Evolutionary conservation across 2,113 vertebrate species (phyloP).

Genomic region (Chaetops frenatus): DNA sequence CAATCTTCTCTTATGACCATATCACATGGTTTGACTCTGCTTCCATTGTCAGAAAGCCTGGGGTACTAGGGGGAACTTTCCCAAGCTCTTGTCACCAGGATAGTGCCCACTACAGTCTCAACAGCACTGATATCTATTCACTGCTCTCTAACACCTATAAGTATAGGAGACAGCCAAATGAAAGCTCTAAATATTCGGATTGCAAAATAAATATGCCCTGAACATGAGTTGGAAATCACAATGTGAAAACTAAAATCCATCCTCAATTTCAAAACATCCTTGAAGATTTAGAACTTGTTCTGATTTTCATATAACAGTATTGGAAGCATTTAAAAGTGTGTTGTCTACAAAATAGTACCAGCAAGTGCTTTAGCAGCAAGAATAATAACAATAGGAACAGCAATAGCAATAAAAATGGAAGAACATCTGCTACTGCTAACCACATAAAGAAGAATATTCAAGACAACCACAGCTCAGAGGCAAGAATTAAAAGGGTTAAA

Average conservation of each 20-base stretch:
- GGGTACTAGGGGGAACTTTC: rapidly evolving
- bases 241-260: not conserved
- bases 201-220: not conserved
- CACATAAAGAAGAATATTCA: not conserved
- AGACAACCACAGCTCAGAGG: not conserved
- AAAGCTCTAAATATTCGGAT: not conserved
- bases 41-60: not conserved
- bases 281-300: not conserved
- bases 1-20: not conserved
- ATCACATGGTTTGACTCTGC: not conserved
- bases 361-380: not conserved
- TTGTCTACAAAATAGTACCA: not conserved
- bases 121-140: not conserved
- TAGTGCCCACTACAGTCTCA: not conserved
- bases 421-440: not conserved
- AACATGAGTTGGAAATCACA: not conserved
- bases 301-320: not conserved
- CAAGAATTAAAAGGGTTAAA: slow-evolving; percentile 16
- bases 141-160: not conserved
- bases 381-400: not conserved
- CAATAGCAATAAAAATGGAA: not conserved
- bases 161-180: not conserved
- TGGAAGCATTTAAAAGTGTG: not conserved
- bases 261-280: not conserved
- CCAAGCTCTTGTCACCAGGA: not conserved